Conservation (phyloP, 2,888 invertebrate species). For the Lycophotia porphyrea region DNA sequence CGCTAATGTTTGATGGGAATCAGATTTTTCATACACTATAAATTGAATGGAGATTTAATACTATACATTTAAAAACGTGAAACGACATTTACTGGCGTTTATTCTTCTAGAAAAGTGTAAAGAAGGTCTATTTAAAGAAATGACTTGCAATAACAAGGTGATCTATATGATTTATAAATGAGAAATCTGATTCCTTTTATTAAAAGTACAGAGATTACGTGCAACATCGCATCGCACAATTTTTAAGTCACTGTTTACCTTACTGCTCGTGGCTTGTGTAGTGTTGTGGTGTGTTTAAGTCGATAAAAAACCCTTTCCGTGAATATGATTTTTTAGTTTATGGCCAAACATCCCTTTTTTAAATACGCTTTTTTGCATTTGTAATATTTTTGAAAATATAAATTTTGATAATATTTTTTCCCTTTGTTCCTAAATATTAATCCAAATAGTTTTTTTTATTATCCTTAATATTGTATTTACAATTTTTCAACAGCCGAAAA, state of each 20-base stretch:
- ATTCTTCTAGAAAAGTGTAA: slow-evolving; percentile 60
- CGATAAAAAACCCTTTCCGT: slow-evolving; percentile 87
- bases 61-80: slow-evolving; percentile 51
- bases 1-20: slow-evolving; percentile 87
- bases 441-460: slow-evolving; percentile 90
- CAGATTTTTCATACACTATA: slow-evolving; percentile 80
- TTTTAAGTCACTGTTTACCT: slow-evolving; percentile 86
- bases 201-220: slow-evolving; percentile 80
- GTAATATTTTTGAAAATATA: slow-evolving; percentile 91
- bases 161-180: slow-evolving; percentile 62
- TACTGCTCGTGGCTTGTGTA: slow-evolving; percentile 86
- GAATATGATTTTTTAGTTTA: slow-evolving; percentile 83
- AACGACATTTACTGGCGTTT: slow-evolving; percentile 41
- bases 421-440: slow-evolving; percentile 90
- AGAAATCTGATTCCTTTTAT: slow-evolving; percentile 83
- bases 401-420: slow-evolving; percentile 90
- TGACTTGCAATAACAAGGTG: slow-evolving; percentile 52
- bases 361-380: slow-evolving; percentile 88
- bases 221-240: slow-evolving; percentile 87
- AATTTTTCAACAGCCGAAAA: slow-evolving; percentile 91
- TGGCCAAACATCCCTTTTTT: slow-evolving; percentile 89
- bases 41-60: slow-evolving; percentile 54
- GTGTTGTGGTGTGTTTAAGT: slow-evolving; percentile 83
- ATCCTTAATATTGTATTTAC: slow-evolving; percentile 90
- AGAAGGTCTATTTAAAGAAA: slow-evolving; percentile 47